phyloP scores from a whole-genome alignment of 2,113 vertebrate genomes.

The Hippoglossus stenolepis region DNA sequence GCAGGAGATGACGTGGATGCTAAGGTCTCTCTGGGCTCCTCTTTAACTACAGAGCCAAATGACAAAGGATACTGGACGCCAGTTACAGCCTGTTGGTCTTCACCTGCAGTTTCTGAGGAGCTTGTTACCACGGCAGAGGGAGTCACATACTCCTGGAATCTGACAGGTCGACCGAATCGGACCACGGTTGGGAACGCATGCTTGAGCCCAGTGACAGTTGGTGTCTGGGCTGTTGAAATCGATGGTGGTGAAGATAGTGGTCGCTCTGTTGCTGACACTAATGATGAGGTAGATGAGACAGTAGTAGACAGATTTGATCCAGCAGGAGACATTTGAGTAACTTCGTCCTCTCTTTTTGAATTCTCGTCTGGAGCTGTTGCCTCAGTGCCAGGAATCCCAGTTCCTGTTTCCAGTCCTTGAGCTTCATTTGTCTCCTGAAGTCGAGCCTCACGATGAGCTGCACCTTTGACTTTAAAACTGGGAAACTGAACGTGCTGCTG shows the following conservation, averaged over 20 bases:
- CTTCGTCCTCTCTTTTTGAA: neutral
- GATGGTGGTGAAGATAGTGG: neutral
- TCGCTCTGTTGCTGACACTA: neutral
- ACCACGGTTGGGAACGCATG: neutral
- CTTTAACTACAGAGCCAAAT: neutral
- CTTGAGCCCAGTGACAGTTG: neutral
- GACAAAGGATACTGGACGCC: neutral
- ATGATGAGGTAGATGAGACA: neutral
- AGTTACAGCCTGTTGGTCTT: conserved; percentile 1
- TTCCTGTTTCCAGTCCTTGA: neutral
- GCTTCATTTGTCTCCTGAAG: neutral
- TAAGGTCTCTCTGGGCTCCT: neutral
- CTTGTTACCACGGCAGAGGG: neutral
- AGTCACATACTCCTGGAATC: neutral
- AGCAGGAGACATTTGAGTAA: neutral
- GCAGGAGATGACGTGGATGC: neutral
- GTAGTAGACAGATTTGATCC: neutral
- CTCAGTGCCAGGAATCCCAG: neutral
- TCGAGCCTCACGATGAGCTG: neutral
- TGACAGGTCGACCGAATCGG: neutral
- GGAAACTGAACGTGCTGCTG: neutral
- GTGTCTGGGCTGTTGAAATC: neutral
- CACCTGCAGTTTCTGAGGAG: neutral
- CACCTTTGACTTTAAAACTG: neutral
- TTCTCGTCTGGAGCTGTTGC: neutral